phyloP scores from a whole-genome alignment of 2,797 vertebrate genomes.

The Remorina albescens region DNA sequence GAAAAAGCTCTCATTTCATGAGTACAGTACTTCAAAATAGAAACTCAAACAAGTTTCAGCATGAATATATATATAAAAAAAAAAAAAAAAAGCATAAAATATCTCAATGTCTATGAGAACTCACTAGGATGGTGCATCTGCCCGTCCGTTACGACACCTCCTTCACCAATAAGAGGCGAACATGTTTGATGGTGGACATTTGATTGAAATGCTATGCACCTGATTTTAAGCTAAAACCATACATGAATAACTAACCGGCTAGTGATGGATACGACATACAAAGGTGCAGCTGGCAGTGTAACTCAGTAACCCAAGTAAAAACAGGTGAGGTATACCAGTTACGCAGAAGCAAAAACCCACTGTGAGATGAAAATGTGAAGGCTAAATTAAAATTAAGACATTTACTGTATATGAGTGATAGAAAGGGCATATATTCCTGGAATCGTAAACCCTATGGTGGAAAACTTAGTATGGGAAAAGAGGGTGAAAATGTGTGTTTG shows the following conservation, averaged over 20 bases:
- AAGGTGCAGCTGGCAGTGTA: slow-evolving; percentile 58
- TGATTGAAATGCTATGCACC: slow-evolving; percentile 74
- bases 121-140: slow-evolving; percentile 43
- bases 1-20: slow-evolving; percentile 86
- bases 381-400: slow-evolving; percentile 69
- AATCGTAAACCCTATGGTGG: slow-evolving; percentile 43
- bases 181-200: slow-evolving; percentile 46
- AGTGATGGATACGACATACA: slow-evolving; percentile 57
- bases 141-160: slow-evolving; percentile 46
- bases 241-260: slow-evolving; percentile 57
- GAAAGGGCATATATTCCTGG: slow-evolving; percentile 49
- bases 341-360: slow-evolving; percentile 64
- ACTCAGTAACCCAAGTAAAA: slow-evolving; percentile 61
- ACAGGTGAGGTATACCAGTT: slow-evolving; percentile 50
- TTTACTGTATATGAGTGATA: slow-evolving; percentile 57
- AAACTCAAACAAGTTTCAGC: slow-evolving; percentile 79
- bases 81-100: slow-evolving; percentile 61
- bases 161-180: slow-evolving; percentile 39
- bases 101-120: slow-evolving; percentile 61
- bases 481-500: slow-evolving; percentile 13
- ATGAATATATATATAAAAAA: slow-evolving; percentile 63
- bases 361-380: slow-evolving; percentile 66
- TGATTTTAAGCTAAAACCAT: slow-evolving; percentile 67
- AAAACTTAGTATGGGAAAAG: slow-evolving; percentile 44
- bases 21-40: slow-evolving; percentile 87